Conservation (phyloP, 2,113 vertebrate species). For the Cercopithecus mona region DNA sequence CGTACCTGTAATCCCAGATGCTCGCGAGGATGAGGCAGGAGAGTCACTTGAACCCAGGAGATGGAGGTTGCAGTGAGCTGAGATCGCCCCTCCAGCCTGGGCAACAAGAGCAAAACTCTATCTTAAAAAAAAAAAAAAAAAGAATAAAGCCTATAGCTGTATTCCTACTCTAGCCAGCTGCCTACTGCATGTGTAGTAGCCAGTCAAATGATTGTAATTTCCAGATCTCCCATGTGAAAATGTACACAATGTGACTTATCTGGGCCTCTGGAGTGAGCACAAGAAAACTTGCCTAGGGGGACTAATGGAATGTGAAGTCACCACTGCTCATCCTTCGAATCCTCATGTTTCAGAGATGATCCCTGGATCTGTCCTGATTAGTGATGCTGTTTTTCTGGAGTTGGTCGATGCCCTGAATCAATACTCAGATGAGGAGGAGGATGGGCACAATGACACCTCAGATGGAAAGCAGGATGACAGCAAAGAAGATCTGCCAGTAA, state of each 20-base stretch:
- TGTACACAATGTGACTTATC: neutral
- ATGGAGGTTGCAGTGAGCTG: too few species aligned
- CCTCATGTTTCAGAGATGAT: slow-evolving; percentile 84
- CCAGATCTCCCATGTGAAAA: neutral
- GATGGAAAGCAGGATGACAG: slow-evolving; percentile 84
- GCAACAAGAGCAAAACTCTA: too few species aligned
- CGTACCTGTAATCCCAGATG: too few species aligned
- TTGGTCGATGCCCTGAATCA: slow-evolving; percentile 95
- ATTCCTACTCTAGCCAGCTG: neutral
- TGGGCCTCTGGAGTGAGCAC: neutral
- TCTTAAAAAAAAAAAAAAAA: too few species aligned
- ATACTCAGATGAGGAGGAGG: slow-evolving; percentile 94
- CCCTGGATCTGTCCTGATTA: slow-evolving; percentile 94
- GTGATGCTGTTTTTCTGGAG: slow-evolving; percentile 96
- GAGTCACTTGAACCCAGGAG: too few species aligned
- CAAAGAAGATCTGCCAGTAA: slow-evolving; percentile 88
- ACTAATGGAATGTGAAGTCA: neutral
- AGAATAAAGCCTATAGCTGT: neutral
- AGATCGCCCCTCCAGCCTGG: too few species aligned
- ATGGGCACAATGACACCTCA: slow-evolving; percentile 85
- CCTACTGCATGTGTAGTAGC: neutral
- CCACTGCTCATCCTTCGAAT: neutral
- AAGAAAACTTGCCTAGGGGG: neutral
- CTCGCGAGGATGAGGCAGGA: too few species aligned
- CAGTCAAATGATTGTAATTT: neutral